These are phyloP conservation scores for Halocynthia aurantium DNA, from an alignment of 23 tunicate genomes.

Conservation along the genomic window DNA sequence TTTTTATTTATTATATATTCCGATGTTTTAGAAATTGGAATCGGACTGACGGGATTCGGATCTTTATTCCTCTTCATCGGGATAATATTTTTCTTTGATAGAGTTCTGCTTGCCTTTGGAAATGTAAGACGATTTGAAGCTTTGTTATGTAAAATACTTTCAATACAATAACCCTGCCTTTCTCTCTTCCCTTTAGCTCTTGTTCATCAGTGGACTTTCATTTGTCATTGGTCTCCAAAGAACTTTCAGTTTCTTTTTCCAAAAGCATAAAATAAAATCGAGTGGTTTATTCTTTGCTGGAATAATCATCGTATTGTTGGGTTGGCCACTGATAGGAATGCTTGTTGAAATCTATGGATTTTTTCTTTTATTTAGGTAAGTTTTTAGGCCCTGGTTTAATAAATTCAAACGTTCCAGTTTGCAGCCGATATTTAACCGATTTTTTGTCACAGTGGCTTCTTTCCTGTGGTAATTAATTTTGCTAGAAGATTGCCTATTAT, in stretches of 20 bases:
- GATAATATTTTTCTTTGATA: conserved; percentile 87
- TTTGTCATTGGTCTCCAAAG: conserved; percentile 92
- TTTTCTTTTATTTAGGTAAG: conserved; percentile 85
- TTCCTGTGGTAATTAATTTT: conserved; percentile 84
- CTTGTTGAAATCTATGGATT: conserved; percentile 91
- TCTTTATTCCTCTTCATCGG: conserved; percentile 86
- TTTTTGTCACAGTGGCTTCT: conserved; percentile 60
- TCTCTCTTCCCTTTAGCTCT: conserved; percentile 36
- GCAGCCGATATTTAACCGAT: not conserved
- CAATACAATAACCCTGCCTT: not conserved
- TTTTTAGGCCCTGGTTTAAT: not conserved
- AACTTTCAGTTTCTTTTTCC: conserved; percentile 90
- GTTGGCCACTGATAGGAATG: conserved; percentile 99
- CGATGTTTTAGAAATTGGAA: conserved; percentile 76
- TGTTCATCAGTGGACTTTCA: conserved; percentile 85
- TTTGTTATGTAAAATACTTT: not conserved
- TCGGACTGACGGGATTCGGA: conserved; percentile 94
- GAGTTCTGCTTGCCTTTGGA: conserved; percentile 93
- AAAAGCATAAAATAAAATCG: conserved; percentile 80
- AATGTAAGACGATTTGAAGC: conserved; percentile 52
- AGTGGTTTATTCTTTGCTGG: conserved; percentile 93
- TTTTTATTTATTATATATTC: not conserved
- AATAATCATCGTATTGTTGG: conserved; percentile 78
- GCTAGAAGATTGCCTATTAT: conserved; percentile 73
- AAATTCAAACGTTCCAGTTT: not conserved